Evolutionary conservation across 1,140 invertebrate species (phyloP).

Genomic region (Acromyrmex charruanus): DNA sequence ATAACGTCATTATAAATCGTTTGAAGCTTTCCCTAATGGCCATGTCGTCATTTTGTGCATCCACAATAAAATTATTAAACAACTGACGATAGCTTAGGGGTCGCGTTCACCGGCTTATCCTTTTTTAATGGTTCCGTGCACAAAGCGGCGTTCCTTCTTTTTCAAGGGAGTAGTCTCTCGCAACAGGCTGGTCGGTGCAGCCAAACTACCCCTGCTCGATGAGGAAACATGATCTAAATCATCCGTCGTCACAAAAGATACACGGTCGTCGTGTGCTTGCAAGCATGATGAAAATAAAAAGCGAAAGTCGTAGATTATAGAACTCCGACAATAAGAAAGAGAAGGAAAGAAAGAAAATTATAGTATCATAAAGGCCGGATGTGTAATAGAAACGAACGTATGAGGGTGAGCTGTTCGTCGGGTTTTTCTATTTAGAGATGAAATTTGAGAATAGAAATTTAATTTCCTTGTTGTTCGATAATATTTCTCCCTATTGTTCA

Average conservation of each 20-base stretch:
- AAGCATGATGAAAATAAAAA: slow-evolving; percentile 61
- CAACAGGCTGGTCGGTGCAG: background rate
- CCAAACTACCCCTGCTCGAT: slow-evolving; percentile 7
- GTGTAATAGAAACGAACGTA: slow-evolving; percentile 58
- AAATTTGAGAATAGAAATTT: slow-evolving; percentile 60
- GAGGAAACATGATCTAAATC: slow-evolving; percentile 48
- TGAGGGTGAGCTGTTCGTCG: background rate
- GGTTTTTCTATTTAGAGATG: slow-evolving; percentile 54
- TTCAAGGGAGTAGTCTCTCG: background rate
- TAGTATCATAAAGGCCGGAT: slow-evolving; percentile 62
- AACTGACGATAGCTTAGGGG: slow-evolving; percentile 44
- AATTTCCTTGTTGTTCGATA: slow-evolving; percentile 46
- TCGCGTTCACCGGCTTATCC: slow-evolving; percentile 45
- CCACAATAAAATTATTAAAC: slow-evolving; percentile 60
- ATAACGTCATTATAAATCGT: background rate
- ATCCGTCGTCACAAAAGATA: slow-evolving; percentile 53
- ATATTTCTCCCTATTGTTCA: background rate
- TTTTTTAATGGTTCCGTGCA: slow-evolving; percentile 48
- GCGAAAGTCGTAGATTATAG: slow-evolving; percentile 58
- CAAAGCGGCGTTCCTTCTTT: slow-evolving; percentile 35
- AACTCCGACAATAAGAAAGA: background rate
- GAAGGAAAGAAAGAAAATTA: background rate
- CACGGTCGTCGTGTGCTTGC: background rate
- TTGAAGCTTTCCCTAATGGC: slow-evolving; percentile 49
- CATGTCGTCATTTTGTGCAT: slow-evolving; percentile 25